Conservation (phyloP, 2,797 vertebrate genomes). For the Eptatretus atami region DNA sequence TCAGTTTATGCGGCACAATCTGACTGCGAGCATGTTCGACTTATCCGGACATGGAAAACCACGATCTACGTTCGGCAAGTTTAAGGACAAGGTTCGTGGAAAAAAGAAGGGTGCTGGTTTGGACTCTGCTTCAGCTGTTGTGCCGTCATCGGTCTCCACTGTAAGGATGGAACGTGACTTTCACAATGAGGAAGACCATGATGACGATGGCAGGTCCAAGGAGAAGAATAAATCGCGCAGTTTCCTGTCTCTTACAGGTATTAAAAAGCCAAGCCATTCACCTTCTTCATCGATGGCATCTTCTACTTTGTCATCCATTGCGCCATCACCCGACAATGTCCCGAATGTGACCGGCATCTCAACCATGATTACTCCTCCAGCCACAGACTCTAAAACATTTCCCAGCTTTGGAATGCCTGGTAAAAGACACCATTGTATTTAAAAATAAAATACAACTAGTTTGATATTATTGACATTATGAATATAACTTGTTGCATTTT, state of each 20-base stretch:
- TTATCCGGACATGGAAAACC: conserved; percentile 64
- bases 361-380: no score
- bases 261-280: conserved; percentile 53
- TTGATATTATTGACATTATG: no score
- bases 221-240: conserved; percentile 50
- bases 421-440: no score
- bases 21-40: conserved; percentile 95
- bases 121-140: conserved; percentile 37
- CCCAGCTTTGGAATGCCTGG: no score
- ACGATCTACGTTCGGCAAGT: conserved; percentile 41
- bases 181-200: conserved; percentile 9
- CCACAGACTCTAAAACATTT: no score
- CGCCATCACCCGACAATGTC: no score
- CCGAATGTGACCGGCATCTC: no score
- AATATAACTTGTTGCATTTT: no score
- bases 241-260: conserved; percentile 44
- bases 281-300: conserved; percentile 63
- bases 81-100: conserved; percentile 59
- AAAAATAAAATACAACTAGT: no score
- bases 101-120: conserved; percentile 23
- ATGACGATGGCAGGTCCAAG: conserved; percentile 18
- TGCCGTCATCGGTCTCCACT: conserved; percentile 25
- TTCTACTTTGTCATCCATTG: conserved; percentile 14
- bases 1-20: conserved; percentile 52
- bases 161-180: conserved; percentile 26